These are phyloP conservation scores for Habropoda laboriosa DNA, from an alignment of 1,140 invertebrate species.

Conservation along the genomic window DNA sequence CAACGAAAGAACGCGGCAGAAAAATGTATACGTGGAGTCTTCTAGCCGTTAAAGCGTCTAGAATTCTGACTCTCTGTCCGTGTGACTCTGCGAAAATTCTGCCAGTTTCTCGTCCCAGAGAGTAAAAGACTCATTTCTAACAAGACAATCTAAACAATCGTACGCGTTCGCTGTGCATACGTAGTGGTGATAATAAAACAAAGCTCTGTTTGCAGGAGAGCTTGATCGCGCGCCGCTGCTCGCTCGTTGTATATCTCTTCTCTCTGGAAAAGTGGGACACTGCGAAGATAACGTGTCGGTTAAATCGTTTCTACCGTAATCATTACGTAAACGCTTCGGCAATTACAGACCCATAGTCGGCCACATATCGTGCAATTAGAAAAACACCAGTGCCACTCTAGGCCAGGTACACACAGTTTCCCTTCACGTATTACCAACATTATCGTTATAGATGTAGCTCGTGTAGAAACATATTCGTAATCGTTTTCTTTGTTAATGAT, in stretches of 20 bases:
- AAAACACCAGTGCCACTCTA: slow-evolving; percentile 6
- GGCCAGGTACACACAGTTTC: too few relatives aligned
- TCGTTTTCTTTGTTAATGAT: too few relatives aligned
- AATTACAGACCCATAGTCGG: slow-evolving; percentile 35
- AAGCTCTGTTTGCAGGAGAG: slow-evolving; percentile 1
- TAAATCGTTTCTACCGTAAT: slow-evolving; percentile 34
- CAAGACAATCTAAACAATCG: neutral
- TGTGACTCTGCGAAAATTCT: neutral
- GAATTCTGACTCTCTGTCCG: too few relatives aligned
- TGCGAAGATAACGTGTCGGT: slow-evolving; percentile 41
- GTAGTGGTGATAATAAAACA: neutral
- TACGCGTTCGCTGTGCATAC: neutral
- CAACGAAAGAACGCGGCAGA: too few relatives aligned
- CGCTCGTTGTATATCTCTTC: neutral
- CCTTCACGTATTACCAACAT: neutral
- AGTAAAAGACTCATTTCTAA: neutral
- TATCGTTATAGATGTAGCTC: too few relatives aligned
- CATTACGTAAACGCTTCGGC: slow-evolving; percentile 54
- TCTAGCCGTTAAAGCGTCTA: too few relatives aligned
- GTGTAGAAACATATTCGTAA: too few relatives aligned
- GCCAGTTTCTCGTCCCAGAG: too few relatives aligned
- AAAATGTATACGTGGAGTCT: too few relatives aligned
- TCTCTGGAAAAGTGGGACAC: slow-evolving; percentile 48
- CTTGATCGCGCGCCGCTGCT: slow-evolving; percentile 12
- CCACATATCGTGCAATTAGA: slow-evolving; percentile 26